Conservation (phyloP, 2,797 vertebrate genomes). For the Rhynchotus rufescens region DNA sequence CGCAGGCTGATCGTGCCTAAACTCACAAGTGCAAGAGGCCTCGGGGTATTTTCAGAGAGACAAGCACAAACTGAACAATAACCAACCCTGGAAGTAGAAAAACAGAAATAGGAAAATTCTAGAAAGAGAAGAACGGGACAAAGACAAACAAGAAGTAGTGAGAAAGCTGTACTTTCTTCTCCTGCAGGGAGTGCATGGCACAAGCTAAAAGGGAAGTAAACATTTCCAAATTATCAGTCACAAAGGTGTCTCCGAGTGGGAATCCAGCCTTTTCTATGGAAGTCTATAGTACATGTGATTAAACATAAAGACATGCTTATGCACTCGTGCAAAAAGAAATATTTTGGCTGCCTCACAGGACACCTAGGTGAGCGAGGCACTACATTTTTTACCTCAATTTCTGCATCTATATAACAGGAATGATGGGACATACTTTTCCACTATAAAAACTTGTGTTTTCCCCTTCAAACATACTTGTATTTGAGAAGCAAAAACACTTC, state of each 20-base stretch:
- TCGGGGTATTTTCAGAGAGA: background rate
- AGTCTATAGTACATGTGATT: background rate
- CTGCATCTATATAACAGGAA: background rate
- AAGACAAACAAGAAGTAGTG: background rate
- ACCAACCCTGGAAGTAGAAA: background rate
- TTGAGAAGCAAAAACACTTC: background rate
- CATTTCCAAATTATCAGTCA: background rate
- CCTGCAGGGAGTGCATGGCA: background rate
- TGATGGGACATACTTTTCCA: background rate
- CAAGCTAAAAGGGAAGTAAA: background rate
- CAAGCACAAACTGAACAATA: background rate
- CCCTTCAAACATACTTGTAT: background rate
- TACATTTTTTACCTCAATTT: background rate
- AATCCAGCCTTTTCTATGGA: conserved; percentile 1
- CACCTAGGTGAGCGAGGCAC: background rate
- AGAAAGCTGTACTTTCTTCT: background rate
- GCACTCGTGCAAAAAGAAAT: background rate
- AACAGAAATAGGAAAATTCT: background rate
- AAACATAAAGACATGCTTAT: background rate
- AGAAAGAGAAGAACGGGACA: background rate
- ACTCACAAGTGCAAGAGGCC: background rate
- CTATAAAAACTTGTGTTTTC: background rate
- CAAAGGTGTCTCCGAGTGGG: background rate
- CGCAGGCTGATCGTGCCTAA: background rate
- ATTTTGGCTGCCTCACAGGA: background rate